phyloP scores from a whole-genome alignment of 2,888 invertebrate genomes.

The Zonitis immaculata region DNA sequence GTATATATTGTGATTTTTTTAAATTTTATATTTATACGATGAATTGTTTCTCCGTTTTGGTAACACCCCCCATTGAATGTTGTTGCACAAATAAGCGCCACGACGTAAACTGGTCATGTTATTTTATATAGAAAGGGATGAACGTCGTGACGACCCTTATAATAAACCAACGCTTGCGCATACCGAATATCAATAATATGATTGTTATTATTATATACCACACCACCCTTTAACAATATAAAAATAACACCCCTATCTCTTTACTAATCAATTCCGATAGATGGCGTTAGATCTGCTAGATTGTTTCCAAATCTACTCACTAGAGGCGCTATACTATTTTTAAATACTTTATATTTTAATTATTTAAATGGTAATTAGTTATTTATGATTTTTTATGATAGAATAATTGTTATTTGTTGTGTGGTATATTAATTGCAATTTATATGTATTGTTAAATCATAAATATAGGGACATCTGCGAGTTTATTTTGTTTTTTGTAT shows the following conservation, averaged over 20 bases:
- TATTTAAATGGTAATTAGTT: too few relatives aligned
- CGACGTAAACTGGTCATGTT: slow-evolving; percentile 18
- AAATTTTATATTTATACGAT: neutral
- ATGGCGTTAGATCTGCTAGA: too few relatives aligned
- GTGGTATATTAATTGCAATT: too few relatives aligned
- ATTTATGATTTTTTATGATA: too few relatives aligned
- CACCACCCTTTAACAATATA: neutral
- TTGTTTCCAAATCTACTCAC: too few relatives aligned
- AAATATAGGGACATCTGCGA: neutral
- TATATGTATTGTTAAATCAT: too few relatives aligned
- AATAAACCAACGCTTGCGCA: slow-evolving; percentile 19
- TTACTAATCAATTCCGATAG: too few relatives aligned
- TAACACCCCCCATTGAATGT: neutral
- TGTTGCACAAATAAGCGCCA: slow-evolving; percentile 8
- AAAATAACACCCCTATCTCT: neutral
- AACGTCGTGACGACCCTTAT: slow-evolving; percentile 17
- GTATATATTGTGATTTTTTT: neutral
- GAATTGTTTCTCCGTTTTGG: neutral
- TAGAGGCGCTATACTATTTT: too few relatives aligned
- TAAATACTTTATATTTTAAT: too few relatives aligned
- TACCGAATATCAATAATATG: slow-evolving; percentile 28
- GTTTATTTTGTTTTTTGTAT: too few relatives aligned
- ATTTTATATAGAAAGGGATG: slow-evolving; percentile 16
- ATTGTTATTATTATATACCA: slow-evolving; percentile 27
- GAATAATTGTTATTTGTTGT: too few relatives aligned